A percentile compares a stretch with the other conserved stretches of the same genome.
Conservation (phyloP, 2,113 vertebrate genomes). For the Heloderma charlesbogerti region DNA sequence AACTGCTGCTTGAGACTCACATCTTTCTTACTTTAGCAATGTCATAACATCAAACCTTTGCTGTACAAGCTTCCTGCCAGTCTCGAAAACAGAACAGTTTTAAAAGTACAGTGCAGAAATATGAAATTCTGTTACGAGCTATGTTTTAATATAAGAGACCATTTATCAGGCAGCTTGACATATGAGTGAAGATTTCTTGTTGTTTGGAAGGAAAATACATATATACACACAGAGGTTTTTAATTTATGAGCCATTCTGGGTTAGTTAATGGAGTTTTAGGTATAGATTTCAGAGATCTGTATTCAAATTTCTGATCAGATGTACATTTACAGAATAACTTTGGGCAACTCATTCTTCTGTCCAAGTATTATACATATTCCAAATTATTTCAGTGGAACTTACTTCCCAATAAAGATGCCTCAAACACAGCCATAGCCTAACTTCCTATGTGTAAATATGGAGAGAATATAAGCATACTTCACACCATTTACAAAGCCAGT, state of each 20-base stretch:
- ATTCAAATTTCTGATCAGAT: neutral
- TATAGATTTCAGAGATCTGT: neutral
- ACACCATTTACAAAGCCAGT: slow-evolving; percentile 11
- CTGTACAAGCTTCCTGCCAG: neutral
- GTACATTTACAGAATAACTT: neutral
- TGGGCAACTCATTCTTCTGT: neutral
- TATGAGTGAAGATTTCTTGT: neutral
- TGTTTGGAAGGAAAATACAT: neutral
- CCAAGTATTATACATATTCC: neutral
- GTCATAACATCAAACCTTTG: neutral
- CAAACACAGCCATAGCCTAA: neutral
- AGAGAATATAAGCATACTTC: slow-evolving; percentile 8
- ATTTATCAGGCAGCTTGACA: neutral
- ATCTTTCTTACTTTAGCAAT: slow-evolving; percentile 10
- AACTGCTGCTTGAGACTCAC: neutral
- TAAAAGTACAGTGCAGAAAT: neutral
- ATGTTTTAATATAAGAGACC: neutral
- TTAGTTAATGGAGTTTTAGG: neutral
- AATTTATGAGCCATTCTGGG: neutral
- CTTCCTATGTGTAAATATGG: neutral
- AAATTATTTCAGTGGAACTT: neutral
- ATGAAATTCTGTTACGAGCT: neutral
- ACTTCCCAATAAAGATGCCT: neutral
- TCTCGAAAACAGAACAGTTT: neutral
- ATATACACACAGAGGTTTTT: no score